Evolutionary conservation across 2,113 vertebrate species (phyloP).

Genomic region (Xyliphius kryptos): DNA sequence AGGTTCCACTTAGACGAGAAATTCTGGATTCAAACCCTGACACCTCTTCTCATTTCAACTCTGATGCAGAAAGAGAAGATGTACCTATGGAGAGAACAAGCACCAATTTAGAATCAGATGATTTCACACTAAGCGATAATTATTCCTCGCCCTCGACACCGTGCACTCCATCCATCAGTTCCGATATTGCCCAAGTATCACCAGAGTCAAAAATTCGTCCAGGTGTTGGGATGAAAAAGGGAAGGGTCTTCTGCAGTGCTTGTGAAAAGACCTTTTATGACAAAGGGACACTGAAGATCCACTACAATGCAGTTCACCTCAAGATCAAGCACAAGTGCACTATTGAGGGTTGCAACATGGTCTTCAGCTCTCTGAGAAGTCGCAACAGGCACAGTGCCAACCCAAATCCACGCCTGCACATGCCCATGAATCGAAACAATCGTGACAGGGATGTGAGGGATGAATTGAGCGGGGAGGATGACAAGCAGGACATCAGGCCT

Average conservation of each 20-base stretch:
- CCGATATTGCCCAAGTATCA: constrained; percentile 74
- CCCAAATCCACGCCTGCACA: constrained; percentile 93
- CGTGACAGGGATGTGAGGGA: constrained; percentile 85
- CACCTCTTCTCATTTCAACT: constrained; percentile 62
- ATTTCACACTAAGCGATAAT: constrained; percentile 73
- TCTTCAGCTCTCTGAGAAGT: constrained; percentile 91
- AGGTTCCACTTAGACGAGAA: constrained; percentile 48
- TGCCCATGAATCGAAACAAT: constrained; percentile 97
- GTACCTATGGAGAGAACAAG: constrained; percentile 58
- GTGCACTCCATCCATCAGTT: constrained; percentile 69
- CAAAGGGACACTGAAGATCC: constrained; percentile 97
- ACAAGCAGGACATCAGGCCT: constrained; percentile 68
- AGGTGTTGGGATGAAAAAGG: constrained; percentile 75
- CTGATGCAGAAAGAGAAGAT: constrained; percentile 66
- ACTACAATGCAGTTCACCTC: constrained; percentile 96
- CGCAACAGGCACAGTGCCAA: constrained; percentile 96
- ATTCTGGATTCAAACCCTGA: constrained; percentile 5
- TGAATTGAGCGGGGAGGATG: constrained; percentile 62
- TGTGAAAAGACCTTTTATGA: constrained; percentile 99
- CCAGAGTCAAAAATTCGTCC: constrained; percentile 74
- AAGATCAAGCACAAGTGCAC: constrained; percentile 98
- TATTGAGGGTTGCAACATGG: constrained; percentile 96
- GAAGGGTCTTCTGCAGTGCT: constrained; percentile 89
- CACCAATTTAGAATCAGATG: constrained; percentile 72
- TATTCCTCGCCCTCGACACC: constrained; percentile 67